phyloP scores from a whole-genome alignment of 1,140 invertebrate genomes.

The Bombus terrestris region DNA sequence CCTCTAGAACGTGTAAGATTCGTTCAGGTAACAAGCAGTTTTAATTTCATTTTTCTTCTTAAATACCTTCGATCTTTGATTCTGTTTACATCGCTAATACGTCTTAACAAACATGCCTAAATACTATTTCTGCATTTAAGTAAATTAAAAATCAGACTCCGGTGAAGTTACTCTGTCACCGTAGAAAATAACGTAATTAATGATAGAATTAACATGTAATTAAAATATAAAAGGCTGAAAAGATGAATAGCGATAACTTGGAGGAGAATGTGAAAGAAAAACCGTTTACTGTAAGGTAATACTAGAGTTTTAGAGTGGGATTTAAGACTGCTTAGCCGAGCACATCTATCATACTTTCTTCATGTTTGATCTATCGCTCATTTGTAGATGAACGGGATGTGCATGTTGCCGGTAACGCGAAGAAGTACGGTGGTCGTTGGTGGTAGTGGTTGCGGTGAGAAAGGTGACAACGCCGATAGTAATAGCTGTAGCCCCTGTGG shows the following conservation, averaged over 20 bases:
- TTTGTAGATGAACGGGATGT: conserved; percentile 91
- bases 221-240: neutral
- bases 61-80: neutral
- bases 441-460: conserved; percentile 70
- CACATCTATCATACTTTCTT: neutral
- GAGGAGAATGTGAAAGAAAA: neutral
- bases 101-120: neutral
- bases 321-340: neutral
- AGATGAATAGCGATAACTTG: neutral
- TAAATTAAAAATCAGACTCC: too few relatives aligned
- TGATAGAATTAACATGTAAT: too few relatives aligned
- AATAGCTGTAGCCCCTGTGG: conserved; percentile 73
- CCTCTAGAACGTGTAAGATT: neutral
- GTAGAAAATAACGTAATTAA: too few relatives aligned
- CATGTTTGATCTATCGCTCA: conserved; percentile 65
- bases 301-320: neutral
- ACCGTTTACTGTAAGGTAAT: neutral
- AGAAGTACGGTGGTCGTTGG: conserved; percentile 74
- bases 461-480: conserved; percentile 64
- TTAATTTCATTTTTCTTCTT: neutral
- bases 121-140: too few relatives aligned
- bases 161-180: too few relatives aligned
- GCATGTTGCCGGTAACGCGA: conserved; percentile 85
- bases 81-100: neutral
- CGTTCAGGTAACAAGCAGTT: conserved; percentile 6